These are phyloP conservation scores for Muraenolepis orangiensis DNA, from an alignment of 2,797 vertebrate genomes.

Conservation along the genomic window DNA sequence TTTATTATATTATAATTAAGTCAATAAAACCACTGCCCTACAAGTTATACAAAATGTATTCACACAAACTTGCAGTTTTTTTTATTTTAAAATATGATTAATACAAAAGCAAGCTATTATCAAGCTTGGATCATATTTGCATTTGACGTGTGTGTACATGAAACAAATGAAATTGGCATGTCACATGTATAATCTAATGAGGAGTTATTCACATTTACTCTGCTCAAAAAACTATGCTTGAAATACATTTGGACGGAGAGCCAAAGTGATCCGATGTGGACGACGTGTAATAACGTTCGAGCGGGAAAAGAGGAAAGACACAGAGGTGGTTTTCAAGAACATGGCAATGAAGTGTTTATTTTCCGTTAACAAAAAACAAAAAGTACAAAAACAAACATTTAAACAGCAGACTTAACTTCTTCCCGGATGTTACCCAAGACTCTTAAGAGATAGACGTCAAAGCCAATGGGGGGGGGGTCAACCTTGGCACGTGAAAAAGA, in stretches of 20 bases:
- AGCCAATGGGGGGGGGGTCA: conserved; percentile 11
- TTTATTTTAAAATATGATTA: background rate
- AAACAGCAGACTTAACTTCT: conserved; percentile 58
- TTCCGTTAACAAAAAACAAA: conserved; percentile 43
- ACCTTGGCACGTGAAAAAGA: conserved; percentile 19
- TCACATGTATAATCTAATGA: background rate
- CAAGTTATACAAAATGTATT: background rate
- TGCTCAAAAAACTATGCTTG: no score
- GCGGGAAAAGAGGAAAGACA: conserved; percentile 8
- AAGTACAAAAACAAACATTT: conserved; percentile 53
- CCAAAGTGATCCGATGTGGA: background rate
- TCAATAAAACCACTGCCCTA: no score
- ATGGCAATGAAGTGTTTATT: conserved; percentile 65
- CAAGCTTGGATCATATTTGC: background rate
- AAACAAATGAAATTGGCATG: background rate
- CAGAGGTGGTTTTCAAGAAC: conserved; percentile 49
- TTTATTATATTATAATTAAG: no score
- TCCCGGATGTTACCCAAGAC: conserved; percentile 42
- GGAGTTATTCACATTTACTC: no score
- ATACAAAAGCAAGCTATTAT: background rate
- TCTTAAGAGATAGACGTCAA: conserved; percentile 29
- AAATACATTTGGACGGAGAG: background rate
- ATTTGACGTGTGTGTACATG: background rate
- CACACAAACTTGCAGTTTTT: no score
- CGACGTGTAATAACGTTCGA: background rate